Conservation (phyloP, 2,888 invertebrate species). For the Drosophila mayaguana region DNA sequence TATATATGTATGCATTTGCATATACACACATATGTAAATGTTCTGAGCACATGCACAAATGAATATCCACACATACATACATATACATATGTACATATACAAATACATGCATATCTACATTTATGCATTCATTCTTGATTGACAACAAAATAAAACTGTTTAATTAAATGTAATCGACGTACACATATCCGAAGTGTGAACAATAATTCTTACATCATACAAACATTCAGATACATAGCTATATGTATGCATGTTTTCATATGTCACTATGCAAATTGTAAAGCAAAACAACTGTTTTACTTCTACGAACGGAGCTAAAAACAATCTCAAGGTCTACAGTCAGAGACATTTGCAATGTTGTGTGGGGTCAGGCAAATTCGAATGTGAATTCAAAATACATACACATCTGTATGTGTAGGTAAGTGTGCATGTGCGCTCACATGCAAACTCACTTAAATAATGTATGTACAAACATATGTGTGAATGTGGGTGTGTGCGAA, state of each 20-base stretch:
- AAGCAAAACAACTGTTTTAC: conserved; percentile 9
- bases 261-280: background rate
- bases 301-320: conserved; percentile 20
- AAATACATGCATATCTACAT: background rate
- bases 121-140: background rate
- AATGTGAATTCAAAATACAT: conserved; percentile 23
- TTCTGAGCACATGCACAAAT: background rate
- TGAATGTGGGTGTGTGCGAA: conserved; percentile 19
- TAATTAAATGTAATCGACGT: background rate
- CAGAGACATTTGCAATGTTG: conserved; percentile 65
- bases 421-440: background rate
- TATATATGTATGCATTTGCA: background rate
- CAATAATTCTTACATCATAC: conserved; percentile 5
- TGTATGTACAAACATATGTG: background rate
- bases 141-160: background rate
- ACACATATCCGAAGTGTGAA: background rate
- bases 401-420: background rate
- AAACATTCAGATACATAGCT: background rate
- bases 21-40: background rate
- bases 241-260: background rate
- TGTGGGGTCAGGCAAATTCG: conserved; percentile 72
- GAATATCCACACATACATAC: background rate
- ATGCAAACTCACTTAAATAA: conserved; percentile 5
- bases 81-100: background rate
- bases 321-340: conserved; percentile 65